Evolutionary conservation across 2,113 vertebrate species (phyloP).

Genomic region (Gila orcuttii): DNA sequence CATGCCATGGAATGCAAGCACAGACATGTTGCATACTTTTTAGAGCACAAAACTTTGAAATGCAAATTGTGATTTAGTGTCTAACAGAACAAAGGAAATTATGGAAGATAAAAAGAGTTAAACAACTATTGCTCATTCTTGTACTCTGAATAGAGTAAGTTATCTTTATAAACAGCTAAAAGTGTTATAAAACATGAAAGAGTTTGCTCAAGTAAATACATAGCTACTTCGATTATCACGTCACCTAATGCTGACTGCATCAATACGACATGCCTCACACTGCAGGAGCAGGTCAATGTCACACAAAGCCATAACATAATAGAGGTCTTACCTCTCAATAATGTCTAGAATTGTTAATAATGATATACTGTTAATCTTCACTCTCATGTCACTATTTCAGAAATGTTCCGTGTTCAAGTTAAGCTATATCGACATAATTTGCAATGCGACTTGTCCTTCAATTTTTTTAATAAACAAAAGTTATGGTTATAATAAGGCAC

Average conservation of each 20-base stretch:
- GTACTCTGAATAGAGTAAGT: neutral
- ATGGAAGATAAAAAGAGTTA: neutral
- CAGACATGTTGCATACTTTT: slow-evolving; percentile 1
- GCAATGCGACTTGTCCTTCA: neutral
- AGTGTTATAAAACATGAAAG: neutral
- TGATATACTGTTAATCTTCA: neutral
- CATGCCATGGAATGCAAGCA: neutral
- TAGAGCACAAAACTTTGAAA: neutral
- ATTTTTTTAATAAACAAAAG: neutral
- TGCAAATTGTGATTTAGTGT: slow-evolving; percentile 32
- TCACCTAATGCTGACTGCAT: neutral
- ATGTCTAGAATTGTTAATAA: neutral
- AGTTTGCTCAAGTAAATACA: slow-evolving; percentile 13
- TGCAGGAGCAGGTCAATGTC: neutral
- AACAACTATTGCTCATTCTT: neutral
- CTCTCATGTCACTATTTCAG: neutral
- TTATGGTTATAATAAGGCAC: neutral
- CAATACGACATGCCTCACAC: neutral
- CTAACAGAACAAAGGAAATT: neutral
- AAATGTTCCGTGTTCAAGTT: neutral
- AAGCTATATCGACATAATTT: neutral
- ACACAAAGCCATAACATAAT: neutral
- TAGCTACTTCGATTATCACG: neutral
- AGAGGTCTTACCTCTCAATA: neutral
- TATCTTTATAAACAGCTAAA: slow-evolving; percentile 1